A percentile compares a stretch with the other conserved stretches of the same genome.
Conservation (phyloP, 2,888 invertebrate genomes). For the Ditula angustiorana region DNA sequence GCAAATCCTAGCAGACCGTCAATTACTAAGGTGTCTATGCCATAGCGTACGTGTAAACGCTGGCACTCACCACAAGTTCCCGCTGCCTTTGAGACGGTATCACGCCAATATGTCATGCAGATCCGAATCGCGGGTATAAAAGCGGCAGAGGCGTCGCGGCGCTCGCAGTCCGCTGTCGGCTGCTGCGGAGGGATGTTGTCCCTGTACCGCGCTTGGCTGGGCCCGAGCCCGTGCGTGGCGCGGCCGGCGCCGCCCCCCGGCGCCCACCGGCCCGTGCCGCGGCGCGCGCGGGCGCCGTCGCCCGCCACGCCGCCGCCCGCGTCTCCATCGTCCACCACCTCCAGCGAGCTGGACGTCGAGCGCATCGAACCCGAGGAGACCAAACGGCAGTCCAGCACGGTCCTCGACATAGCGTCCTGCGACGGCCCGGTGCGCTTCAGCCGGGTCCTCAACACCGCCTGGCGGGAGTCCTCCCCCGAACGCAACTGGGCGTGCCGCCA, state of each 20-base stretch:
- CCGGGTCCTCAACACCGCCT: conserved; percentile 93
- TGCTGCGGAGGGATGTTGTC: conserved; percentile 72
- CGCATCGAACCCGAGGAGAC: conserved; percentile 64
- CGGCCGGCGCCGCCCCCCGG: conserved; percentile 78
- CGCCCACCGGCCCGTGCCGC: conserved; percentile 77
- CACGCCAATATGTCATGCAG: not conserved
- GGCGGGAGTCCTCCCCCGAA: conserved; percentile 76
- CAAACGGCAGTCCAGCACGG: conserved; percentile 72
- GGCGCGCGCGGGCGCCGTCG: conserved; percentile 69
- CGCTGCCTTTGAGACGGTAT: not conserved
- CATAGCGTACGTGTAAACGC: too few species aligned
- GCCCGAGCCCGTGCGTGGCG: conserved; percentile 78
- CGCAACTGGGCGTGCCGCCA: conserved; percentile 95
- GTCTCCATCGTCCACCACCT: conserved; percentile 72
- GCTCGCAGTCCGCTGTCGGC: conserved; percentile 56
- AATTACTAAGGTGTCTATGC: too few species aligned
- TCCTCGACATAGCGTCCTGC: conserved; percentile 95
- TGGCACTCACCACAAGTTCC: not conserved
- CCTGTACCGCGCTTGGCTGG: conserved; percentile 82
- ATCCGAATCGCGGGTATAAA: conserved; percentile 53
- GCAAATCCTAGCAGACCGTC: too few species aligned
- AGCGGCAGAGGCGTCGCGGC: conserved; percentile 45
- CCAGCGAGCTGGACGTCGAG: conserved; percentile 78
- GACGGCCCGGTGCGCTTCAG: conserved; percentile 95
- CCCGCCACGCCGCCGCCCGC: conserved; percentile 65